Percentiles rank a stretch among this genome's conserved stretches.
Evolutionary conservation across 2,797 vertebrate species (phyloP).

Genomic region (Pangasius macronema): DNA sequence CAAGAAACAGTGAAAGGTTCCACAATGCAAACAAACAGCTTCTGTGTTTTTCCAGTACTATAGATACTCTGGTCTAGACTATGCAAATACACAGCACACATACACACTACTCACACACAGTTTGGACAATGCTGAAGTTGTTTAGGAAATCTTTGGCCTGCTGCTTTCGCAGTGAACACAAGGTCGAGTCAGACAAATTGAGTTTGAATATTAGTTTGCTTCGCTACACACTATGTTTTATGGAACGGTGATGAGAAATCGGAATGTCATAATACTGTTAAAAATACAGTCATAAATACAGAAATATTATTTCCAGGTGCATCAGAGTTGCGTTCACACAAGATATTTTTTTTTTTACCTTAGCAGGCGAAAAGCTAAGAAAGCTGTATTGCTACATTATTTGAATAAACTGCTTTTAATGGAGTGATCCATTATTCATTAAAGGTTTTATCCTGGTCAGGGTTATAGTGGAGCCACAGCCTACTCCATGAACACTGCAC

Average conservation of each 20-base stretch:
- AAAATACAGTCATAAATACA: background rate
- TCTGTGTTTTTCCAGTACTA: conserved; percentile 1
- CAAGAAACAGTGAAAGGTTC: conserved; percentile 7
- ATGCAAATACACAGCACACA: background rate
- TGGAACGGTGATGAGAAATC: background rate
- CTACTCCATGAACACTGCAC: background rate
- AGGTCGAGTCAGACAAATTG: background rate
- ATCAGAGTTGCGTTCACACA: background rate
- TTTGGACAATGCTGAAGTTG: background rate
- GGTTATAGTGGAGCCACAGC: background rate
- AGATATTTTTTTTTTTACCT: background rate
- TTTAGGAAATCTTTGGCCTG: background rate
- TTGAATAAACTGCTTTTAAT: background rate
- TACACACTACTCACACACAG: background rate
- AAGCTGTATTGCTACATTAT: background rate
- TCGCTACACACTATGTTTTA: background rate
- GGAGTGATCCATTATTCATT: background rate
- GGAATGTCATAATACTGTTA: background rate
- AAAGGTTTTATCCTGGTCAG: background rate
- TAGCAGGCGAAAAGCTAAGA: background rate
- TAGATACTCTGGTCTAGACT: background rate
- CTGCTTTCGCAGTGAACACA: background rate
- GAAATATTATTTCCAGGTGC: conserved; percentile 11
- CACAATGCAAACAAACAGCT: background rate
- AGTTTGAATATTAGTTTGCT: background rate